Conservation (phyloP, 2,888 invertebrate species). For the Cosmopolites sordidus region DNA sequence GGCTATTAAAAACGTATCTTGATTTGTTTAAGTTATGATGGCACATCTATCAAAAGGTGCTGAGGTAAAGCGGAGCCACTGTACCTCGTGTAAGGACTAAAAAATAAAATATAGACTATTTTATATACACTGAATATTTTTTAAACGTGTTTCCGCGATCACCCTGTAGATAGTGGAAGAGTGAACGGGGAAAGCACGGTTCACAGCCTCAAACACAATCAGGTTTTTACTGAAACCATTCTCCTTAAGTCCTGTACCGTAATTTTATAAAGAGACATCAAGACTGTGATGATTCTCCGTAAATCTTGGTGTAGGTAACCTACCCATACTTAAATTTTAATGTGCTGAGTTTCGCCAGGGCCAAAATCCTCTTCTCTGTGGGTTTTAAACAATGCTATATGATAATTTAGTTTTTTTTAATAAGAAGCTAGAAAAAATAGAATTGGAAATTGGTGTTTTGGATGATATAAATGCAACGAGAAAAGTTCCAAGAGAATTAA, state of each 20-base stretch:
- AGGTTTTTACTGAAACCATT: conserved; percentile 30
- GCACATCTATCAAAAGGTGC: conserved; percentile 39
- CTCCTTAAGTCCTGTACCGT: background rate
- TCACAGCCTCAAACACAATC: conserved; percentile 43
- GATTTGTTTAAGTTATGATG: conserved; percentile 30
- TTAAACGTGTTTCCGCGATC: background rate
- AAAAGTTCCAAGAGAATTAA: no score
- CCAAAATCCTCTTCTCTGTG: no score
- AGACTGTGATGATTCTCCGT: background rate
- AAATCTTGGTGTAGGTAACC: background rate
- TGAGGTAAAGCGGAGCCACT: background rate
- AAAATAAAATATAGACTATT: conserved; percentile 33
- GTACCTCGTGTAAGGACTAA: conserved; percentile 3
- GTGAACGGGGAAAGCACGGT: conserved; percentile 15
- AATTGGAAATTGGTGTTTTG: no score
- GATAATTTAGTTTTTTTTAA: no score
- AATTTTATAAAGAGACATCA: background rate
- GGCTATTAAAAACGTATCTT: background rate
- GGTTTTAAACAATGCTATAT: no score
- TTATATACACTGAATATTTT: conserved; percentile 26
- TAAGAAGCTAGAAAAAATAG: no score
- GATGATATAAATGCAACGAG: no score
- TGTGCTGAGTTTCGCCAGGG: background rate
- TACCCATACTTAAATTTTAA: background rate
- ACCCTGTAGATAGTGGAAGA: background rate